Base-by-base conservation (phyloP, 2,113 vertebrate species). In the Hippocampus comes region DNA sequence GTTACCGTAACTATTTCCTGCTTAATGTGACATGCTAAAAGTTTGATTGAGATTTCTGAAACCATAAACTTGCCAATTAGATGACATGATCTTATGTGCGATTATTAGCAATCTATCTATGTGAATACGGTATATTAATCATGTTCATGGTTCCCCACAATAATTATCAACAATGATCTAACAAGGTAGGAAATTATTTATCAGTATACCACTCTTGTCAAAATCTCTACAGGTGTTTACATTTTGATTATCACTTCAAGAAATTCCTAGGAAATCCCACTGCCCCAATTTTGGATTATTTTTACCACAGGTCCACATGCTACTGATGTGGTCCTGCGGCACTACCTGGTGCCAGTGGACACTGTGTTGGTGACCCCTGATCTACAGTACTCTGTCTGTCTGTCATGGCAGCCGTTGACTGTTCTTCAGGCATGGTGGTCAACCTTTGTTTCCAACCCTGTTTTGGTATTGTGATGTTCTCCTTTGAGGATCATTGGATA, bases 371-470 rank as follows among this genome's bases (percentile, higher is more conserved):
- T 20, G 59, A 61, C 15, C 59, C 27, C 17, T 61, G 10, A 61
- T 66, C 10, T n/a, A 41, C 34, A 63, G n/a, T 18, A 8, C 38
- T 21, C 60, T 78, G 17, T 70, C 41, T 42, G 64, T 55, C 18
- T 57, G 66, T 60, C 66, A 42, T 64, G 38, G n/a, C 21, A 65
- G 59, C 82, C 68, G 79, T 67, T 77, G 78, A 81, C 65, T 70
- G 18, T 73, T 83, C 71, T 75, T 42, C 49, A 25, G 20, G 10
- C 25, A 7, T 60, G 38, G n/a, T 42, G 21, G 38, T 65, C 63
- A 46, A 65, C 11, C 70, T 27, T 56, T 55, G 30, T 46, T 42
- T 65, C n/a, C 5, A 42, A 14, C n/a, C 41, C 41, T 65, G 63
- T 65, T 65, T 65, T 65, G 12, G 4, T 27, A 18, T 9, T 48